Base-by-base conservation (phyloP, 2,888 invertebrate species). In the Dolichopus griseipennis region DNA sequence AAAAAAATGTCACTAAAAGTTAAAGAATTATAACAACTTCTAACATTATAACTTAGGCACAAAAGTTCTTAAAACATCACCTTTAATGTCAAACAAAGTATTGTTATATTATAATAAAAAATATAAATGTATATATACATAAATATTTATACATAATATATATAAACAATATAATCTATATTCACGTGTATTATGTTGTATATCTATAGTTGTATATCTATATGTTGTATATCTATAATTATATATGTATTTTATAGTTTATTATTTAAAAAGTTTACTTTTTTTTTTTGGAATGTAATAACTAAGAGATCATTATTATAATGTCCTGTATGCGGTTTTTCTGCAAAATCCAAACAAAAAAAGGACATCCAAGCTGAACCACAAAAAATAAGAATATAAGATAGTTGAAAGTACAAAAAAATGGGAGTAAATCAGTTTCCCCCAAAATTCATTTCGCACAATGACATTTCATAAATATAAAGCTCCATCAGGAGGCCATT, bases 281-380 rank as follows among this genome's bases (percentile, higher is more conserved):
- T 4, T 27, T 27, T 27, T 27, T 27, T 27, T 27, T 27, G 1
- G 6, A 52, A n/a, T 52, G n/a, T 18, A 18, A 52, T 52, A 52
- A 52, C 15, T 27, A 27, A 52, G 52, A 52, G 52, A 52, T 52
- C 12, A 52, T 52, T 52, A 52, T 52, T 52, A 52, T 52, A 52
- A 52, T 52, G 52, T 52, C 52, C 52, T 52, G 18, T 52, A n/a
- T 52, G 52, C 52, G 52, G 52, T 52, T 52, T n/a, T 52, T 52
- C 52, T 52, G 52, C 52, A 52, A 12, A 52, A 41, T 41, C 27
- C 27, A 4, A 37, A 37, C 8, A 37, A 7, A 37, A 37, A 10
- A 52, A 18, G 18, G 18, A n/a, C 8, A 5, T 27, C 27, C 5
- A 27, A 37, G 12, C 37, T 9, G 52, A 52, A 52, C 7, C 43